Evolutionary conservation across 2,113 vertebrate species (phyloP), one percentile per base, ranked within the genome.

Genomic region (Lophius piscatorius): DNA sequence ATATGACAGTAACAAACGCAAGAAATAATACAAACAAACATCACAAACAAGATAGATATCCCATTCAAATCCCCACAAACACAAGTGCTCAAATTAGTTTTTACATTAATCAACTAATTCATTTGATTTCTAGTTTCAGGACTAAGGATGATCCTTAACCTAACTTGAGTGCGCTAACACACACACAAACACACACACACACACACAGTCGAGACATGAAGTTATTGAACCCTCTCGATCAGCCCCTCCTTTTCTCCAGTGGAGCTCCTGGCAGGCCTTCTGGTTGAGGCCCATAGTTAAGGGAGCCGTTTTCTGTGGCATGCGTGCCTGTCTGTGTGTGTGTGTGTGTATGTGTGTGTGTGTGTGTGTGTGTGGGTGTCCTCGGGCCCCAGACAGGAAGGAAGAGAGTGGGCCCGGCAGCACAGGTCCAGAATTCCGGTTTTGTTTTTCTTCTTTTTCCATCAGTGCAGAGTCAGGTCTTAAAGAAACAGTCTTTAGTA

Each of bases 381-480:
- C 83, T 68, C 64, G 78, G 71, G 81, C 89, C 90, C 82, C 86
- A 91, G 81, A 88, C 91, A 93, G 90, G 93, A 93, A 93, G 91
- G 91, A 84, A 89, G 76, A 90, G 85, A 89, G 86, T 84, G 83
- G 85, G 89, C 84, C 78, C 67, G 63, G 76, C 83, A 77, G 78
- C 65, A 75, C 83, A 54, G 69, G 82, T 88, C 82, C 78, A 91
- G 87, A 91, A 92, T 88, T 89, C 76, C 70, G 72, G 76, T 85
- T 84, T 75, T 85, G 81, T 86, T 87, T 84, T 85, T 87, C 81
- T 86, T 86, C 76, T 87, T 85, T 91, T 90, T 91, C 90, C 91
- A 89, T 82, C 80, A 76, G 85, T 75, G 82, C 75, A 17, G 70
- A 1, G 66, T 31, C 9, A n/a, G 80, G 74, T 70, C 89, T 93